These are phyloP conservation scores for Heliconius erato DNA, from an alignment of 2,888 invertebrate species.

Conservation along the genomic window DNA sequence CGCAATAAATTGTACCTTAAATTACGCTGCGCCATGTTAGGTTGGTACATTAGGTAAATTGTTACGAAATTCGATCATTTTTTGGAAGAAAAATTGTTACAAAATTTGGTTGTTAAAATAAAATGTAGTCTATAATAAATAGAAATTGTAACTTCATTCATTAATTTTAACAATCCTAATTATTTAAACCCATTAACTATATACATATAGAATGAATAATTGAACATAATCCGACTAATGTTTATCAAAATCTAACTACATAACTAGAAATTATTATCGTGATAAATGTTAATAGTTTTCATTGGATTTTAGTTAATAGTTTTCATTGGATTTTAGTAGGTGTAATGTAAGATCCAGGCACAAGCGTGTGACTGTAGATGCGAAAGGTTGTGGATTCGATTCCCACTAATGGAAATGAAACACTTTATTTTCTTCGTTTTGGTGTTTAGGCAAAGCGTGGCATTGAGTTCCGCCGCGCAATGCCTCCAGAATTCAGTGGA, in stretches of 20 bases:
- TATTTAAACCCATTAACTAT: background rate
- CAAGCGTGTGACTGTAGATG: too few relatives aligned
- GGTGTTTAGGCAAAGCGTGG: too few relatives aligned
- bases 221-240: background rate
- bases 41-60: constrained; percentile 9
- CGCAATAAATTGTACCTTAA: background rate
- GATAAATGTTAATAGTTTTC: background rate
- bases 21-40: background rate
- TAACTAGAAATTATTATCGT: background rate
- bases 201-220: background rate
- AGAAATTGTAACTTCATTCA: background rate
- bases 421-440: too few relatives aligned
- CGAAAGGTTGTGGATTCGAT: too few relatives aligned
- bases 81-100: background rate
- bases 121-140: background rate
- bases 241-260: background rate
- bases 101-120: background rate
- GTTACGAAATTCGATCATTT: background rate
- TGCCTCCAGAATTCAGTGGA: too few relatives aligned
- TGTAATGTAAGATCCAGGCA: too few relatives aligned
- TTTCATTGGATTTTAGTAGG: background rate
- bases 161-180: background rate
- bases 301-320: background rate
- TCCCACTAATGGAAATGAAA: too few relatives aligned
- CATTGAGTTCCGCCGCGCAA: too few relatives aligned